Conservation (phyloP, 2,888 invertebrate species). For the Copidosoma aretas region DNA sequence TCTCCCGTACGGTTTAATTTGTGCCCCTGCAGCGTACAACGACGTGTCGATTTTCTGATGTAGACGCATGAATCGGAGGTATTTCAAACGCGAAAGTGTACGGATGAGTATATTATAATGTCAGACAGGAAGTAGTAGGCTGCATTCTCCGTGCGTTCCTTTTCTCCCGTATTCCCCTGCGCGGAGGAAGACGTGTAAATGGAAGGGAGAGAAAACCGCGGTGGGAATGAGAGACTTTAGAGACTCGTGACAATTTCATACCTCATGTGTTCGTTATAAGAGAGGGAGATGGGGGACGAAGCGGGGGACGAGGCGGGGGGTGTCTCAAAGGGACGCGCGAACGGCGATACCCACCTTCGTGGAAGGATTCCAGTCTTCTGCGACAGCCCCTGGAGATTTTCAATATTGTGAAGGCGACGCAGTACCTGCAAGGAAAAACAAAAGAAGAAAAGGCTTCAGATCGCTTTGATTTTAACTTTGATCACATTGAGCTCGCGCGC, state of each 20-base stretch:
- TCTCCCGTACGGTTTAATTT: no score
- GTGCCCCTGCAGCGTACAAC: no score
- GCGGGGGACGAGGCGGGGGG: no score
- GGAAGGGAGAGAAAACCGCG: no score
- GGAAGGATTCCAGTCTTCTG: slow-evolving; percentile 34
- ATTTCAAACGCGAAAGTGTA: no score
- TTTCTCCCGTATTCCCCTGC: slow-evolving; percentile 22
- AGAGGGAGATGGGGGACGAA: not conserved
- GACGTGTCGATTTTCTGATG: no score
- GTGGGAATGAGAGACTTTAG: slow-evolving; percentile 16
- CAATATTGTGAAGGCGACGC: slow-evolving; percentile 37
- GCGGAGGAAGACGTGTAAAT: no score
- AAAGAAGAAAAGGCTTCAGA: not conserved
- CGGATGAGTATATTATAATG: no score
- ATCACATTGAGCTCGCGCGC: no score
- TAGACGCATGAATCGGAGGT: no score
- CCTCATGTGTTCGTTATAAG: slow-evolving; percentile 4
- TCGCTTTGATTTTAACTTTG: not conserved
- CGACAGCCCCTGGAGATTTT: slow-evolving; percentile 38
- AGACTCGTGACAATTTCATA: slow-evolving; percentile 22
- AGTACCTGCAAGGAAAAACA: slow-evolving; percentile 30
- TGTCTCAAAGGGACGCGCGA: not conserved
- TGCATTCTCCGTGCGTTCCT: not conserved
- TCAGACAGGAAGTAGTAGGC: no score
- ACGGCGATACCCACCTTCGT: slow-evolving; percentile 30